Evolutionary conservation across 2,888 invertebrate genomes (phyloP).

Genomic region (Spisula solida): DNA sequence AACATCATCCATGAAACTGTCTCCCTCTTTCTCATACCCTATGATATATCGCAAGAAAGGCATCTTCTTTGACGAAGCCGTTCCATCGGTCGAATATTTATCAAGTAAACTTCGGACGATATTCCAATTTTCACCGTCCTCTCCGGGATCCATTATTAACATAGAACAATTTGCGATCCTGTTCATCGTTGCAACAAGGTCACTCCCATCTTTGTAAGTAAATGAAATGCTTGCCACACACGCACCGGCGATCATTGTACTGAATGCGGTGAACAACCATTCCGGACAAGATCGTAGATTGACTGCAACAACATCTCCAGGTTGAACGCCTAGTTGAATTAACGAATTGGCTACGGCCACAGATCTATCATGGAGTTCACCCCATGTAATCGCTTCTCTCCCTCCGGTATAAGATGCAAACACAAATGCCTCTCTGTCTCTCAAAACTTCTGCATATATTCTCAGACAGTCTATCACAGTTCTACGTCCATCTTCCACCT

Average conservation of each 20-base stretch:
- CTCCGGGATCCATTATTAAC: constrained; percentile 51
- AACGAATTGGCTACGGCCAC: constrained; percentile 26
- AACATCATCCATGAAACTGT: background rate
- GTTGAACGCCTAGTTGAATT: constrained; percentile 10
- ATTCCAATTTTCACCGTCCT: constrained; percentile 40
- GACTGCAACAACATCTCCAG: constrained; percentile 30
- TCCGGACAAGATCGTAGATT: constrained; percentile 38
- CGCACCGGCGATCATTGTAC: constrained; percentile 43
- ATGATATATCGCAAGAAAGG: constrained; percentile 51
- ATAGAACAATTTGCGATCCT: constrained; percentile 40
- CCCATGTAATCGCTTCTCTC: constrained; percentile 45
- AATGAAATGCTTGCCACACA: constrained; percentile 26
- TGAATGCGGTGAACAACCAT: constrained; percentile 35
- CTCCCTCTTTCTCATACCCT: background rate
- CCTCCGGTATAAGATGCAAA: constrained; percentile 35
- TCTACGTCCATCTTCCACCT: background rate
- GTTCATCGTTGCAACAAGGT: constrained; percentile 35
- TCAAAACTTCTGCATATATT: constrained; percentile 10
- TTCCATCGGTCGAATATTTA: background rate
- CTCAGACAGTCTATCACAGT: constrained; percentile 51
- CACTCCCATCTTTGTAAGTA: constrained; percentile 45
- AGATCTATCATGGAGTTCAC: constrained; percentile 41
- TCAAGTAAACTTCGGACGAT: constrained; percentile 42
- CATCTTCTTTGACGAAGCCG: constrained; percentile 29
- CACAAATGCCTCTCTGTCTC: constrained; percentile 56